These are phyloP conservation scores for Isurus oxyrinchus DNA, from an alignment of 2,113 vertebrate genomes.

Conservation along the genomic window DNA sequence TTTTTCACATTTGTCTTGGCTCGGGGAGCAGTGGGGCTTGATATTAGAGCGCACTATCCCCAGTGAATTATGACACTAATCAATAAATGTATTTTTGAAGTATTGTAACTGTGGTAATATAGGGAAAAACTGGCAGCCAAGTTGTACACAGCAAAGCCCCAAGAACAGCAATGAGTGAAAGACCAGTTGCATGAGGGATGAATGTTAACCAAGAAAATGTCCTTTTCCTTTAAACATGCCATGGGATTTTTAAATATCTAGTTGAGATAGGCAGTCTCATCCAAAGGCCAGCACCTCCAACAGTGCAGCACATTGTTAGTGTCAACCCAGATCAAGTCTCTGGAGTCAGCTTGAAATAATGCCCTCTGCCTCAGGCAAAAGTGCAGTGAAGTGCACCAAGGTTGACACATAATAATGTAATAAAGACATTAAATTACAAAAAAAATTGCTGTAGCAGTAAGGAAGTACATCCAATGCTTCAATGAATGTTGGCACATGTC, in stretches of 20 bases:
- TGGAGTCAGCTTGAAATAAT: not conserved
- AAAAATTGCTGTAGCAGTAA: not conserved
- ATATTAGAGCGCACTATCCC: too few species aligned
- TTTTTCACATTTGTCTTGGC: too few species aligned
- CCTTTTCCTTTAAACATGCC: not conserved
- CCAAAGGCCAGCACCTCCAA: not conserved
- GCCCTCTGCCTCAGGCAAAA: not conserved
- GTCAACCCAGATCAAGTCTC: not conserved
- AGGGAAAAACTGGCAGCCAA: not conserved
- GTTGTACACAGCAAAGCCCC: not conserved
- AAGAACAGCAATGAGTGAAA: not conserved
- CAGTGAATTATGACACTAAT: not conserved
- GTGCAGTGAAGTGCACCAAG: not conserved
- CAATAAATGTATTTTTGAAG: not conserved
- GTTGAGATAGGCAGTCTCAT: not conserved
- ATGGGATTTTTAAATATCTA: not conserved
- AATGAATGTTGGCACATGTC: not conserved
- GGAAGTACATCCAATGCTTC: not conserved
- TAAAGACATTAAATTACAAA: not conserved
- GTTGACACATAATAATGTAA: not conserved
- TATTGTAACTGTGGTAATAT: not conserved
- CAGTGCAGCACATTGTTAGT: not conserved
- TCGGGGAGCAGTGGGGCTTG: too few species aligned
- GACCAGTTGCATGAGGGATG: not conserved
- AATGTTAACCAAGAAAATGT: not conserved